A percentile compares a stretch with the other conserved stretches of the same genome.
Conservation (phyloP, 1,140 invertebrate genomes). For the Bombus pascuorum region DNA sequence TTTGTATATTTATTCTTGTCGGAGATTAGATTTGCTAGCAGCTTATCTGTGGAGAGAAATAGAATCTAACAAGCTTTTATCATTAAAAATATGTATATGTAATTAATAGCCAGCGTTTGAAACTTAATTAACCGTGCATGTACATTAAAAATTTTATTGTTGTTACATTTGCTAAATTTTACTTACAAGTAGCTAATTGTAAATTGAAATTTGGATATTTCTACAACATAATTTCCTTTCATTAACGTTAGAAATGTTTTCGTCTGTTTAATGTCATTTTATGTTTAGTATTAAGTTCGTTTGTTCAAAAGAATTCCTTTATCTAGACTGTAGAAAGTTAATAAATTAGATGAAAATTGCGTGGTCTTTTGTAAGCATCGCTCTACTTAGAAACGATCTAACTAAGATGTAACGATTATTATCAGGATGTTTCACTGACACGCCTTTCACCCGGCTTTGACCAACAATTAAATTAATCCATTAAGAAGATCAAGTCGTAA, state of each 20-base stretch:
- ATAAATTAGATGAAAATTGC: slow-evolving; percentile 4
- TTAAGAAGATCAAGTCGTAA: slow-evolving; percentile 17
- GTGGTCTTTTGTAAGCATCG: background rate
- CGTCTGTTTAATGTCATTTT: background rate
- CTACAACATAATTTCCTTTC: background rate
- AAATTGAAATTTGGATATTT: background rate
- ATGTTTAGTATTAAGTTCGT: background rate
- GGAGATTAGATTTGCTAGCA: background rate
- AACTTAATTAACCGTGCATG: background rate
- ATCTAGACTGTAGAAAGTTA: slow-evolving; percentile 23
- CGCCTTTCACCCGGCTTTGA: slow-evolving; percentile 18
- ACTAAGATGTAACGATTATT: slow-evolving; percentile 12
- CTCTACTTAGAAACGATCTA: background rate
- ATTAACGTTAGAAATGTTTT: background rate
- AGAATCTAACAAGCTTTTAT: background rate
- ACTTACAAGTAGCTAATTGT: background rate
- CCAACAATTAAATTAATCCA: slow-evolving; percentile 35
- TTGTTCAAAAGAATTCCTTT: background rate
- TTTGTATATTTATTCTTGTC: background rate
- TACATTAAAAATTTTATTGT: no score
- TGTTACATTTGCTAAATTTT: background rate
- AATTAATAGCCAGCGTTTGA: background rate
- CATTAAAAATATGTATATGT: background rate
- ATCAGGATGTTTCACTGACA: background rate
- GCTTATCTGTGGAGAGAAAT: background rate